Evolutionary conservation across 92 coral and sea anemone genomes (phyloP).

Genomic region (Bergia sp.): DNA sequence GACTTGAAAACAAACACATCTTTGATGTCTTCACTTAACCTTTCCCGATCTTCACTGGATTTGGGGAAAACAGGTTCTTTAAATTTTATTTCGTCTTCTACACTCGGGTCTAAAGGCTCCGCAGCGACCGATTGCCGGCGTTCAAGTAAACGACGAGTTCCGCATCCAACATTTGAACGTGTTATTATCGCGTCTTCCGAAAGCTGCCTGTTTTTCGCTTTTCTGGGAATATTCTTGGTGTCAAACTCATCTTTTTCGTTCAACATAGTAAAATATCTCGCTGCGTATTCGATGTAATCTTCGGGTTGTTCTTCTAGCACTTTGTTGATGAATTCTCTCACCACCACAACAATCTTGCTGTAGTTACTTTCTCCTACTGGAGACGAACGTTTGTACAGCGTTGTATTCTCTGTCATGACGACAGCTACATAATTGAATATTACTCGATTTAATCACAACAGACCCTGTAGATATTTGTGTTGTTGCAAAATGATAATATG

Average conservation of each 20-base stretch:
- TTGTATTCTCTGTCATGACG: conserved; percentile 3
- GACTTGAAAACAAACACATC: conserved; percentile 64
- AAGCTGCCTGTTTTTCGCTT: neutral
- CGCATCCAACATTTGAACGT: conserved; percentile 4
- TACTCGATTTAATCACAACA: neutral
- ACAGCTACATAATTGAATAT: neutral
- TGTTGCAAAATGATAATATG: neutral
- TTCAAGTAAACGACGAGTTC: conserved; percentile 34
- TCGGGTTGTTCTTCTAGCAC: conserved; percentile 43
- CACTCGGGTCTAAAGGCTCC: conserved; percentile 48
- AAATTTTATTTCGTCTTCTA: neutral
- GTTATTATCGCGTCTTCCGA: conserved; percentile 35
- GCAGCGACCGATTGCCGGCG: conserved; percentile 62
- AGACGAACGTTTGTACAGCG: neutral
- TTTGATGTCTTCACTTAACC: conserved; percentile 45
- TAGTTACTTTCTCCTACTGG: neutral
- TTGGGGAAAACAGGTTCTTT: conserved; percentile 40
- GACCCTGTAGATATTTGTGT: neutral
- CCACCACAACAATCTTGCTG: neutral
- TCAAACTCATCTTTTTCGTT: conserved; percentile 35
- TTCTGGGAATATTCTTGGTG: neutral
- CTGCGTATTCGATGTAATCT: conserved; percentile 48
- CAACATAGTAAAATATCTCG: conserved; percentile 44
- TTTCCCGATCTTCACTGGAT: conserved; percentile 52
- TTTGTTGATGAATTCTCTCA: conserved; percentile 44